Evolutionary conservation across 2,797 vertebrate genomes (phyloP), one percentile per base, ranked within the genome.

Genomic region (Channallabes apus): DNA sequence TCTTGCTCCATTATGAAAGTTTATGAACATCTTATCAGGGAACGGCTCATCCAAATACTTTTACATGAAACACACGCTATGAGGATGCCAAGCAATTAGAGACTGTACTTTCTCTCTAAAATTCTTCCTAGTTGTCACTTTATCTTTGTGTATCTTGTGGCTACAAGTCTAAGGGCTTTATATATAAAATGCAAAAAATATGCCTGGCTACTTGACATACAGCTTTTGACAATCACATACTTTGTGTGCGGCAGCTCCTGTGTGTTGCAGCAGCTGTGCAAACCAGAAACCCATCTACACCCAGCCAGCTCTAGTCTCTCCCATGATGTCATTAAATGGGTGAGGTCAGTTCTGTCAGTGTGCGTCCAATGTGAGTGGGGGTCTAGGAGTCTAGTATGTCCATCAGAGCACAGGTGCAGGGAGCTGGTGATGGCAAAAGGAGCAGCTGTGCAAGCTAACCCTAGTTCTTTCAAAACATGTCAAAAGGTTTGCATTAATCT

Each of bases 261-360:
- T 75, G 82, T 82, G 82, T 84, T 76, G 68, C 59, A 84, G 59
- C 51, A 65, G 86, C 85, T 88, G 86, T 82, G 67, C 80, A 86
- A 86, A 87, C 71, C 32, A 84, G 84, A 54, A 56, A 73, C 41
- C 62, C 27, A 29, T 86, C 83, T 82, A 62, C 79, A 84, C 78
- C 8, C 58, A n/a, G 64, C 58, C 81, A 75, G 78, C 69, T 83
- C 22, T 72, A 80, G 79, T 59, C 86, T 82, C 79, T 88, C 85
- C 85, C 88, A 88, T 90, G 88, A 90, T 88, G 86, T 90, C 85
- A 90, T 84, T 27, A 68, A 65, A 64, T 54, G 41, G 71, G 86
- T 90, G 88, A 90, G 84, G 82, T 90, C 89, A 90, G 58, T 61
- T 71, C 78, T 86, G 86, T 88, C 86, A 81, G 84, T 87, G 67